Evolutionary conservation across 2,797 vertebrate genomes (phyloP), one percentile per base, ranked within the genome.

Genomic region (Gadopsis bispinosus): DNA sequence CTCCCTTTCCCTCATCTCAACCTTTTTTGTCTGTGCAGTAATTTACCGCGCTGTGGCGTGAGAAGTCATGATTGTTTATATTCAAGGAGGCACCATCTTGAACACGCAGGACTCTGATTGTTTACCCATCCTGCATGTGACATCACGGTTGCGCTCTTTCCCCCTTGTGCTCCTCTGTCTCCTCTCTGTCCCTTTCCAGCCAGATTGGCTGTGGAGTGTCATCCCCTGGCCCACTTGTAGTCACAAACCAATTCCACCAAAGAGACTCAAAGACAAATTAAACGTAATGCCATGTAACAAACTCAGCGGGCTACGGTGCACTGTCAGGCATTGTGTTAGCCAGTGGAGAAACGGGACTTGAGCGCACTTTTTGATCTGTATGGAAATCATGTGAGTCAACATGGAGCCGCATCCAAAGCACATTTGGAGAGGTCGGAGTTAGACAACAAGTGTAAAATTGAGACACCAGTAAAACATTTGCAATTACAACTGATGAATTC

Each of bases 161-260:
- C 68, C 71, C 63, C 10, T 16, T 16, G 37, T 22, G 73, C 80
- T 60, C 64, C 72, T 69, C 71, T 1, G 61, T 75, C 75, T 79
- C 75, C 29, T 69, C 43, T 73, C 69, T 35, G 54, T 66, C 75
- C 84, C 82, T 87, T 87, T 84, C 64, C 75, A 87, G 77, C 63
- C 84, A 81, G 79, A 90, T 83, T 86, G 79, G 78, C 69, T 82
- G 79, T 75, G 76, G 77, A 90, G 81, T 79, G 75, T 83, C 77
- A 83, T 84, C 84, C 74, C 62, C 70, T 45, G 71, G 85, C 83
- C 80, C 77, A 88, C 86, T 87, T 80, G 81, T 67, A 84, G 80
- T 74, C 82, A 77, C 89, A 89, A 94, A 93, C 88, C 93, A 93
- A 94, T 93, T 94, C 91, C 85, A 88, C 87, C 88, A 88, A 88